A percentile compares a stretch with the other conserved stretches of the same genome.
Evolutionary conservation across 2,888 invertebrate species (phyloP).

Genomic region (Aquatica leii): DNA sequence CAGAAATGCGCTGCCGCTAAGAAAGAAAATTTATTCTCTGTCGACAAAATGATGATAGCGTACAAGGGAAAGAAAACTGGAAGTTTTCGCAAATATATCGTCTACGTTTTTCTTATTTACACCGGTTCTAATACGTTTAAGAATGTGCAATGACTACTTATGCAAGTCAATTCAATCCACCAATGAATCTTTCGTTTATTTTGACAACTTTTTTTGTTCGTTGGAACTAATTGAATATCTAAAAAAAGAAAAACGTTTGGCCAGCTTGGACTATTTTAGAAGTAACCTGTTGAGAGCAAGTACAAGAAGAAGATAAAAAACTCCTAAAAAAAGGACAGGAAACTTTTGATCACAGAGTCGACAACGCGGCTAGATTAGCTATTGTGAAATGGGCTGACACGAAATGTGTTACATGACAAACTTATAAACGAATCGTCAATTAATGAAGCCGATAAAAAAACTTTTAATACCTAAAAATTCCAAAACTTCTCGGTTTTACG

Average conservation of each 20-base stretch:
- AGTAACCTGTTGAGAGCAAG: slow-evolving; percentile 22
- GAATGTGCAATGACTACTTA: not conserved
- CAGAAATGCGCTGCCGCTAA: not conserved
- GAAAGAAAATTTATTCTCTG: not conserved
- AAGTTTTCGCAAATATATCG: too few relatives aligned
- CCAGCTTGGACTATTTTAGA: slow-evolving; percentile 18
- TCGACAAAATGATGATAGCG: slow-evolving; percentile 5
- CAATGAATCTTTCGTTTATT: too few relatives aligned
- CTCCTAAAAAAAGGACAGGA: slow-evolving; percentile 27
- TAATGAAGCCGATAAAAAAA: too few relatives aligned
- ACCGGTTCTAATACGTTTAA: slow-evolving; percentile 20
- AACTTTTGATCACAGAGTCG: slow-evolving; percentile 29
- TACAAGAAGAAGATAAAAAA: slow-evolving; percentile 22
- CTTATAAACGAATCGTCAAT: not conserved
- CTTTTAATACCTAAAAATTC: too few relatives aligned
- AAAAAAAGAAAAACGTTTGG: slow-evolving; percentile 18
- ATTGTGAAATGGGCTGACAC: slow-evolving; percentile 42
- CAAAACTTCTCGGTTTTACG: too few relatives aligned
- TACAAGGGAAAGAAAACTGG: too few relatives aligned
- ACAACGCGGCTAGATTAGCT: slow-evolving; percentile 27
- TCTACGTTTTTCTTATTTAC: slow-evolving; percentile 28
- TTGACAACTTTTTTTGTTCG: too few relatives aligned
- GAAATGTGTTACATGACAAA: slow-evolving; percentile 41
- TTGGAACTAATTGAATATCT: too few relatives aligned
- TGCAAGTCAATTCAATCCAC: too few relatives aligned